Base-by-base conservation (phyloP, 1,140 invertebrate genomes). In the Bombus superbus region DNA sequence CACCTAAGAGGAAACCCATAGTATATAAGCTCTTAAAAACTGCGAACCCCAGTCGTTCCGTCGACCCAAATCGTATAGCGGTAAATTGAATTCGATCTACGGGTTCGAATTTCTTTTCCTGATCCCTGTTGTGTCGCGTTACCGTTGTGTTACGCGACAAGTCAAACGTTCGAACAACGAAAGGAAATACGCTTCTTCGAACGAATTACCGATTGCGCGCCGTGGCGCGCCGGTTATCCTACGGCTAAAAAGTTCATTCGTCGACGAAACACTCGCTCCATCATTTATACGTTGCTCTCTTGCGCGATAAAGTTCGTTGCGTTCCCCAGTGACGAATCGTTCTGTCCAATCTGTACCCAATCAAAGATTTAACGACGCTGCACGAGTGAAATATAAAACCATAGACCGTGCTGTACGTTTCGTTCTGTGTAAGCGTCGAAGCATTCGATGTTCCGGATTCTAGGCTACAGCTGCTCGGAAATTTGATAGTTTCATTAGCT, bases 181-280 rank as follows among this genome's bases (percentile, higher is more conserved):
- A n/a, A 62, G 35, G 4, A 53, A 81, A 71, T 40, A 9, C 66
- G 38, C 6, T 57, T 53, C 64, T 40, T 69, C 35, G 13, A 71
- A 57, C 35, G 25, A 35, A 40, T 72, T 69, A 38, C 42, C 64
- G 32, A 47, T 80, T 40, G 9, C 15, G 38, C 40, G 22, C 28
- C 2, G 57, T 25, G 15, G 28, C 0, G n/a, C 18, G 13, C 22
- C 66, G 22, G 62, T 80, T 68, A 80, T 69, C 44, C 42, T 69
- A n/a, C 35, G 35, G 9, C 15, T 40, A 32, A 57, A 71, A 71
- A 40, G 71, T 81, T 72, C 15, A 57, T 81, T 81, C 78, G 44
- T 40, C 44, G 66, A n/a, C 25, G 64, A 57, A 71, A 71, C 66
- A 32, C 57, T 77, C 57, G 38, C 9, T 42, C 57, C 28, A 64